These are phyloP conservation scores for Micrastur ruficollis DNA, from an alignment of 2,797 vertebrate species.

Conservation along the genomic window DNA sequence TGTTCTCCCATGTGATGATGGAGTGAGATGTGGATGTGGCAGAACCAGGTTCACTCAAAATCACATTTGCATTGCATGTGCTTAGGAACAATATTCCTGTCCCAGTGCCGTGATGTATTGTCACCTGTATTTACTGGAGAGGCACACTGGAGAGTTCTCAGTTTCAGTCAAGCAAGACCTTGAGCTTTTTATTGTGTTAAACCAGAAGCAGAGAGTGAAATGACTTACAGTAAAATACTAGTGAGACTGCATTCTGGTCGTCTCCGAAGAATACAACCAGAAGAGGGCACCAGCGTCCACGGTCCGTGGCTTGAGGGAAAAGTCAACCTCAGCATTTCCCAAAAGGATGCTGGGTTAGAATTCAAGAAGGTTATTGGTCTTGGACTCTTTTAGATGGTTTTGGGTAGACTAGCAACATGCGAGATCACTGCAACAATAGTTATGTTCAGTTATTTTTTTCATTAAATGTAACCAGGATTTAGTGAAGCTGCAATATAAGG, in stretches of 20 bases:
- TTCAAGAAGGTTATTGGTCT: neutral
- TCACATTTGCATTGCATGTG: neutral
- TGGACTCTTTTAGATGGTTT: neutral
- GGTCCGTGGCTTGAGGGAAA: neutral
- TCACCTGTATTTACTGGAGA: neutral
- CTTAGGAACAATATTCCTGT: neutral
- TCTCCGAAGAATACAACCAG: neutral
- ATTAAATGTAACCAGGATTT: neutral
- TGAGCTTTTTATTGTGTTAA: neutral
- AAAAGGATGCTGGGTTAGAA: neutral
- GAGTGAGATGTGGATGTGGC: neutral
- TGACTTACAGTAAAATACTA: neutral
- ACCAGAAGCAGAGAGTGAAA: neutral
- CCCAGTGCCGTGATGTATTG: neutral
- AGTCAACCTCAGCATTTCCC: neutral
- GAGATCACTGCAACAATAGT: neutral
- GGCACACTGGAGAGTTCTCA: too few relatives aligned
- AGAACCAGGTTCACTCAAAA: neutral
- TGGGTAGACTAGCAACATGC: neutral
- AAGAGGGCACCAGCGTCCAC: slow-evolving; percentile 22
- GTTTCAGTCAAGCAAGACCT: neutral
- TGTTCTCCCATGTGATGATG: neutral
- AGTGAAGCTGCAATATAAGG: neutral
- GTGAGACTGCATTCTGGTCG: neutral
- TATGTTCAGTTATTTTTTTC: neutral